Percentiles rank a stretch among this genome's conserved stretches.
phyloP scores from a whole-genome alignment of 1,140 invertebrate species.

The Sarcophaga bullata region DNA sequence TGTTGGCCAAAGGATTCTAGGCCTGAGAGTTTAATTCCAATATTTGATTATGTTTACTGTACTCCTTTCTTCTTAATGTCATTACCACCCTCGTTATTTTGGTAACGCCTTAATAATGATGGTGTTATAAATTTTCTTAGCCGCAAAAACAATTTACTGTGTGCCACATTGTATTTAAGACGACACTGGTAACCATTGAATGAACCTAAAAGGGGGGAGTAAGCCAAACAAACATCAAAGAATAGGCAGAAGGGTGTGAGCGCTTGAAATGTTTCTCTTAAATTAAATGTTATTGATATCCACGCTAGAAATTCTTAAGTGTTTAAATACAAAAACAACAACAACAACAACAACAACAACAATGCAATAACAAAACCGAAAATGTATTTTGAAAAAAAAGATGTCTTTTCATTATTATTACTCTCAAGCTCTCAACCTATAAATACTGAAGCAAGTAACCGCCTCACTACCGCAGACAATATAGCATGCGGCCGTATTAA shows the following conservation, averaged over 20 bases:
- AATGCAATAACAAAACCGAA: not conserved
- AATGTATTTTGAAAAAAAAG: not conserved
- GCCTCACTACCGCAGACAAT: not conserved
- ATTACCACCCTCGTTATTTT: not conserved
- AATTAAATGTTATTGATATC: not conserved
- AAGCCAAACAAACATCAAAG: not conserved
- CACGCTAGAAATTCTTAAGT: not conserved
- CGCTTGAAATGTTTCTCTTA: not conserved
- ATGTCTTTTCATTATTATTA: not conserved
- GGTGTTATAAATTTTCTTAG: conserved; percentile 55
- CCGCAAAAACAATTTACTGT: conserved; percentile 54
- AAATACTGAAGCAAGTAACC: too few relatives aligned
- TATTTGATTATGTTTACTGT: not conserved
- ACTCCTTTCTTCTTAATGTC: not conserved
- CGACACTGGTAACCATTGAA: conserved; percentile 30
- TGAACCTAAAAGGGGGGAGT: too few relatives aligned
- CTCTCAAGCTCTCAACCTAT: too few relatives aligned
- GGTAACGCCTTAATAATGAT: conserved; percentile 51
- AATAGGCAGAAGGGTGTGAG: not conserved
- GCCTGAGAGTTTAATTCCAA: too few relatives aligned
- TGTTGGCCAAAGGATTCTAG: too few relatives aligned
- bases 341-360: not conserved
- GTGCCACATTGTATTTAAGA: conserved; percentile 50
- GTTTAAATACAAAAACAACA: conserved; percentile 2
- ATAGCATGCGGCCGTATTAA: conserved; percentile 29